A percentile compares a stretch with the other conserved stretches of the same genome.
Conservation (phyloP, 2,888 invertebrate species). For the Caenorhabditis plicata region DNA sequence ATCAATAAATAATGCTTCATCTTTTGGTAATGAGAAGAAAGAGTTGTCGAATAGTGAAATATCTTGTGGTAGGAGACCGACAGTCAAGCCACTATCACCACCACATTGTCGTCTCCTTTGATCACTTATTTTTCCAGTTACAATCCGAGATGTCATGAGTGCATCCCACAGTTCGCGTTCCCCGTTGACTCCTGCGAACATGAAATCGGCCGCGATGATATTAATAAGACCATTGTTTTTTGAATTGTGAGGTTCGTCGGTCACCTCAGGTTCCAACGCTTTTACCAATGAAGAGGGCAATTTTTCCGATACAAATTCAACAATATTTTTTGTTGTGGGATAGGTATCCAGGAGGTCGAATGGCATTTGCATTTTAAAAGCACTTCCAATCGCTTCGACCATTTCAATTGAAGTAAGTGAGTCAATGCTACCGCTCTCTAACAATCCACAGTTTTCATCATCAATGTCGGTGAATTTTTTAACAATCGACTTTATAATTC, state of each 20-base stretch:
- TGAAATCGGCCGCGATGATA: slow-evolving; percentile 21
- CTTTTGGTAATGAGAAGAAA: slow-evolving; percentile 40
- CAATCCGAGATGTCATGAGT: slow-evolving; percentile 26
- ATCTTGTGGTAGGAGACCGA: slow-evolving; percentile 32
- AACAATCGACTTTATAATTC: slow-evolving; percentile 20
- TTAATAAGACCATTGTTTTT: slow-evolving; percentile 7
- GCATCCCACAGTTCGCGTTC: slow-evolving; percentile 39
- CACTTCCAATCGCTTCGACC: slow-evolving; percentile 36
- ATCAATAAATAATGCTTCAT: slow-evolving; percentile 58
- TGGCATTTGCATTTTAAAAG: slow-evolving; percentile 36
- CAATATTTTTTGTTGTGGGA: slow-evolving; percentile 21
- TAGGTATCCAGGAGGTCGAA: slow-evolving; percentile 35
- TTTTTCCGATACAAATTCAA: slow-evolving; percentile 32
- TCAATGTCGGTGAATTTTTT: slow-evolving; percentile 25
- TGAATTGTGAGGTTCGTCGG: not conserved
- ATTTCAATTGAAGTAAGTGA: slow-evolving; percentile 44
- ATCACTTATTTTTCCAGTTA: slow-evolving; percentile 18
- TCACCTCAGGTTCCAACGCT: not conserved
- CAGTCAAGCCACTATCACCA: slow-evolving; percentile 19
- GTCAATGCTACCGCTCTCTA: slow-evolving; percentile 34
- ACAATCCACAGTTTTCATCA: slow-evolving; percentile 23
- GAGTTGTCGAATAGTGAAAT: slow-evolving; percentile 38
- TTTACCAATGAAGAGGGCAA: not conserved
- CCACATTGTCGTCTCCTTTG: slow-evolving; percentile 29
- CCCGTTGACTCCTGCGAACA: slow-evolving; percentile 31